Base-by-base conservation (phyloP, 1,140 invertebrate species). In the Cydia strobilella region DNA sequence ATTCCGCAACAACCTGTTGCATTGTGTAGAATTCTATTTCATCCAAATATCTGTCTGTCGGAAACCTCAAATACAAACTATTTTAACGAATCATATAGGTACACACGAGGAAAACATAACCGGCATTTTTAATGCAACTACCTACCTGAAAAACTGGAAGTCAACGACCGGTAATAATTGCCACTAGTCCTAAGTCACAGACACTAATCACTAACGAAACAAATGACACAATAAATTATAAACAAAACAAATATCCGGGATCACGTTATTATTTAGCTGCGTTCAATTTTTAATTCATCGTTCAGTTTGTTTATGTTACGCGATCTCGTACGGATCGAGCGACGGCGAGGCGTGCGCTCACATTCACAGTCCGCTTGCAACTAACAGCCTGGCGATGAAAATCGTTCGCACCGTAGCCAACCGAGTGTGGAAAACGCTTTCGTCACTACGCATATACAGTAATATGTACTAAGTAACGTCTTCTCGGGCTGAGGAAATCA, bases 391-490 rank as follows among this genome's bases (percentile, higher is more conserved):
- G 69, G 77, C 77, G 76, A 82, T 76, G 82, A 85, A 87, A 87
- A 84, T 84, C 77, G 77, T 75, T 75, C 75, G 45, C 63, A 35
- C 72, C 76, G 54, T 72, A 63, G 73, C 79, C 75, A 76, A 51
- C 76, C 74, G 69, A 75, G 77, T 79, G 81, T 81, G 86, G 83
- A 86, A 87, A 87, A 87, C 81, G 81, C 78, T 82, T 82, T 82
- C 79, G 79, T 82, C 77, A 79, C 42, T 54, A 54, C 74, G 45
- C 74, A 35, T 71, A 59, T 54, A 75, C 66, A 48, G 65, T 75
- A 75, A 71, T 65, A n/a, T n/a, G n/a, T n/a, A 75, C 42, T 25
- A 10, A 48, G 59, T 51, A 75, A 71, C 63, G 54, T 65, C 71
- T 71, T 75, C 63, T 75, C 69, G 69, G 9, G 18, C 42, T 27